Evolutionary conservation across 2,888 invertebrate genomes (phyloP), one percentile per base, ranked within the genome.

Genomic region (Acrobasis repandana): DNA sequence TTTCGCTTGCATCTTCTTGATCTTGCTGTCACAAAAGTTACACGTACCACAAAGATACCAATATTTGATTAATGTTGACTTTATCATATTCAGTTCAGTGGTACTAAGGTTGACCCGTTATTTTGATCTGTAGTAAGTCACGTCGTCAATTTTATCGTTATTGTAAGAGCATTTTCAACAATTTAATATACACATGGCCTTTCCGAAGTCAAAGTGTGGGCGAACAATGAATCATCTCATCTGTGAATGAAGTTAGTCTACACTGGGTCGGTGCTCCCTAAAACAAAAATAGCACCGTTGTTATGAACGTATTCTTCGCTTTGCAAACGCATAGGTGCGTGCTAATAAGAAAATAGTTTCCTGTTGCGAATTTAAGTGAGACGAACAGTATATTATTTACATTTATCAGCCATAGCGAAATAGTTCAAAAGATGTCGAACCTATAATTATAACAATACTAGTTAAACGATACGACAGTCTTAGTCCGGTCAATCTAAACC

Each of bases 161-260:
- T 16, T 20, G 11, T 51, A 50, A 50, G 51, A 51, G 51, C 33
- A 51, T 34, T 34, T 51, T 34, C 34, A 34, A 33, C 51, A 51
- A 9, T 33, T 9, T 33, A 15, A 20, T 4, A 28, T 1, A 50
- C 52, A 36, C 36, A 15, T 52, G 36, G 48, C 48, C 34, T 47
- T 34, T 34, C n/a, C 5, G 4, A 43, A 74, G 69, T 69, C 68
- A 49, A 75, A 76, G 80, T 75, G 82, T 82, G 77, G 84, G 85
- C 72, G 75, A 80, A 88, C 85, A 87, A 88, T 85, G 88, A 88
- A 84, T 88, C 87, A 87, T 82, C 72, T 65, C 76, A 79, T 76
- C 76, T 79, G 80, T 83, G 83, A 85, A 83, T 85, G 80, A 83
- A 83, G 74, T 68, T 65, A 75, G 76, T 83, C 76, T 76, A 81